A percentile compares a stretch with the other conserved stretches of the same genome.
Conservation (phyloP, 2,113 vertebrate genomes). For the Alligator mississippiensis region DNA sequence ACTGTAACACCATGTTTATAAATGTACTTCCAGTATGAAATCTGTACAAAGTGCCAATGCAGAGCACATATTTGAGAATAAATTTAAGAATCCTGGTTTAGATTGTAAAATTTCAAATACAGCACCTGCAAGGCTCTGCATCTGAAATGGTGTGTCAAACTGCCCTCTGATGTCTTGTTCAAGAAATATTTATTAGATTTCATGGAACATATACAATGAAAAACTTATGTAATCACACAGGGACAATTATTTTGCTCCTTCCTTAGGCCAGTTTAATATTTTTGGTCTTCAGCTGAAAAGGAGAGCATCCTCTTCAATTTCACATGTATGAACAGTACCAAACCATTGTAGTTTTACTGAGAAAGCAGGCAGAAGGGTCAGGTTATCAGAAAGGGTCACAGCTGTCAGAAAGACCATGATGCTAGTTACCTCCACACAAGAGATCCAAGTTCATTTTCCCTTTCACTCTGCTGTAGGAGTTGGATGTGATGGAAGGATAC, state of each 20-base stretch:
- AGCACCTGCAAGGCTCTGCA: background rate
- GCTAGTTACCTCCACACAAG: background rate
- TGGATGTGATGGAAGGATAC: background rate
- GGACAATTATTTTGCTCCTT: background rate
- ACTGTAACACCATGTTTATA: background rate
- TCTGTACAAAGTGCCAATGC: background rate
- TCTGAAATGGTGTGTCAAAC: background rate
- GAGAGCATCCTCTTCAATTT: background rate
- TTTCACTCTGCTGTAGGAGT: background rate
- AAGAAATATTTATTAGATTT: background rate
- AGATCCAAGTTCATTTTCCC: background rate
- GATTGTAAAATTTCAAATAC: background rate
- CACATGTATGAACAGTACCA: background rate
- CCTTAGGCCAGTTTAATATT: background rate
- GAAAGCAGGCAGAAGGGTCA: background rate
- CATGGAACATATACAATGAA: conserved; percentile 3
- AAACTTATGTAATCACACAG: background rate
- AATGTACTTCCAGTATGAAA: background rate
- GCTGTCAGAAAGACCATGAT: background rate
- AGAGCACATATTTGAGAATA: background rate
- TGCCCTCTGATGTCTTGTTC: background rate
- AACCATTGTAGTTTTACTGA: background rate
- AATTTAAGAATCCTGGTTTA: background rate
- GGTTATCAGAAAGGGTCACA: background rate
- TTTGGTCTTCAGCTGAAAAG: background rate